A percentile compares a stretch with the other conserved stretches of the same genome.
These are phyloP conservation scores for Cecidostiba fungosa DNA, from an alignment of 2,888 invertebrate species.

Conservation along the genomic window DNA sequence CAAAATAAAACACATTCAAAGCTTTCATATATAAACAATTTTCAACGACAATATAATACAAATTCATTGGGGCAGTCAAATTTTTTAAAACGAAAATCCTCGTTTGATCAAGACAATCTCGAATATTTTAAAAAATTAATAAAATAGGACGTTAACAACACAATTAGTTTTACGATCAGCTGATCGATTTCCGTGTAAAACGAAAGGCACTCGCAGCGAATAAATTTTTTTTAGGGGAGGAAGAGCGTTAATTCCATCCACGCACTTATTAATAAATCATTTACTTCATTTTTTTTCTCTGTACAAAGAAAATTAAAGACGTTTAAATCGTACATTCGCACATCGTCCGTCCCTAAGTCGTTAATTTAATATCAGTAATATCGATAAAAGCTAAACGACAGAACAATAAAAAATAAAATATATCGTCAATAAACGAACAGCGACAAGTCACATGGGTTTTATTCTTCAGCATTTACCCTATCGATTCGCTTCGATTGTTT, in stretches of 20 bases:
- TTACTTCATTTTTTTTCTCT: conserved; percentile 64
- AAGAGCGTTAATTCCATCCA: conserved; percentile 61
- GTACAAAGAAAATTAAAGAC: conserved; percentile 68
- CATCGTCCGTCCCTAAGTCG: conserved; percentile 61
- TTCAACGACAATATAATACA: conserved; percentile 61
- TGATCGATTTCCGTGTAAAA: conserved; percentile 56
- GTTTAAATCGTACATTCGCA: conserved; percentile 64
- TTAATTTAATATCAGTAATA: conserved; percentile 64
- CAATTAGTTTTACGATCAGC: conserved; percentile 54
- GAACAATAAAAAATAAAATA: conserved; percentile 69
- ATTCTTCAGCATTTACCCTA: conserved; percentile 59
- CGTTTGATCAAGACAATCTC: conserved; percentile 46
- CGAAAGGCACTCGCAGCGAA: conserved; percentile 65
- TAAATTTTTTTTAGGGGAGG: conserved; percentile 62
- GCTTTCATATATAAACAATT: conserved; percentile 57
- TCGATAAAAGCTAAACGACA: conserved; percentile 67
- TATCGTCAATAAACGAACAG: conserved; percentile 67
- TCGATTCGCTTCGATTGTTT: conserved; percentile 47
- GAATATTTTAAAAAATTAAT: conserved; percentile 49
- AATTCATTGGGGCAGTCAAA: conserved; percentile 58
- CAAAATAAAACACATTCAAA: conserved; percentile 58
- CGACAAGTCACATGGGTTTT: conserved; percentile 61
- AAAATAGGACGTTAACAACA: conserved; percentile 55
- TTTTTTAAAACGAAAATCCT: conserved; percentile 52
- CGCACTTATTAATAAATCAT: conserved; percentile 62